A percentile compares a stretch with the other conserved stretches of the same genome.
These are phyloP conservation scores for Orbicella faveolata DNA, from an alignment of 64 coral and sea anemone genomes.

Conservation along the genomic window DNA sequence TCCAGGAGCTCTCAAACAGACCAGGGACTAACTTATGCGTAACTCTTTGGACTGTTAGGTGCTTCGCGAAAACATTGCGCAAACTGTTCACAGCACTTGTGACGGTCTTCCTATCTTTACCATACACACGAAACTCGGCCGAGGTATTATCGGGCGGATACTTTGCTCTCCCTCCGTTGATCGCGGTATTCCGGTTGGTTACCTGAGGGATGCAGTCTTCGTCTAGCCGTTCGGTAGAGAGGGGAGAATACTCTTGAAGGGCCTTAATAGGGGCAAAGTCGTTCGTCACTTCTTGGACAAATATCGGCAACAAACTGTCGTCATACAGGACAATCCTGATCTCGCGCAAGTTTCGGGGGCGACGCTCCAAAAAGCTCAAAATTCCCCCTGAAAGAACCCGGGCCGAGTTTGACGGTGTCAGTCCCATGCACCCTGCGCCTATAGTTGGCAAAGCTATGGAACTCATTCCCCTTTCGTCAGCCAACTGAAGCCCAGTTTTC, in stretches of 20 bases:
- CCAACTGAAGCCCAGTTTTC: constrained; percentile 2
- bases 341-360: not conserved
- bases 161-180: not conserved
- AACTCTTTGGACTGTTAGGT: not conserved
- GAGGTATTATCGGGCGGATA: not conserved
- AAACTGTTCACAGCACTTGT: not conserved
- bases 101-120: not conserved
- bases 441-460: constrained; percentile 28
- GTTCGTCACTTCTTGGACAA: not conserved
- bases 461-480: constrained; percentile 3
- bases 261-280: not conserved
- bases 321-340: not conserved
- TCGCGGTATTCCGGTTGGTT: too few relatives aligned
- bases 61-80: not conserved
- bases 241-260: constrained; percentile 12
- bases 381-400: constrained; percentile 11
- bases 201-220: not conserved
- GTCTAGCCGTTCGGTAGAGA: not conserved
- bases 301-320: not conserved
- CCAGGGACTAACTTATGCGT: constrained; percentile 8
- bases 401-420: not conserved
- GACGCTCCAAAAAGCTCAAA: constrained; percentile 8
- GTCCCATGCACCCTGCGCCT: not conserved
- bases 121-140: constrained; percentile 21
- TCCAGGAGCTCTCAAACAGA: not conserved